phyloP scores from a whole-genome alignment of 2,797 vertebrate genomes.

The Antrozous pallidus region DNA sequence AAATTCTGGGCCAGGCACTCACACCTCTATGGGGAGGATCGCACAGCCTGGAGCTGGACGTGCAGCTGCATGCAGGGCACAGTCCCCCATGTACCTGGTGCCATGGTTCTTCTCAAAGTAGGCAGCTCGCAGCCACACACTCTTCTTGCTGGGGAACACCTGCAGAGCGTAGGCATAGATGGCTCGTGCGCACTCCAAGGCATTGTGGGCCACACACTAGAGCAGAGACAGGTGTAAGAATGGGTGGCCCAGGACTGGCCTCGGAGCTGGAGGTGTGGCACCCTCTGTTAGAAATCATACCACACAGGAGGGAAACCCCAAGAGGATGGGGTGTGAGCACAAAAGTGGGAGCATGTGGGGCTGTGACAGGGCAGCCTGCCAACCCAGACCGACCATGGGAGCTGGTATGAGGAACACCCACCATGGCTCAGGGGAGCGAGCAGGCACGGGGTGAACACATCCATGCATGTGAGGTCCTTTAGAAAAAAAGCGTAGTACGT shows the following conservation, averaged over 20 bases:
- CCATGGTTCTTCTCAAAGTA: slow-evolving; percentile 99
- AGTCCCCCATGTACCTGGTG: slow-evolving; percentile 86
- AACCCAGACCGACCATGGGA: not conserved
- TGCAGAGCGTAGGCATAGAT: slow-evolving; percentile 98
- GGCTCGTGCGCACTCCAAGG: slow-evolving; percentile 95
- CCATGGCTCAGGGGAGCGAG: not conserved
- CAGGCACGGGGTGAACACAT: not conserved
- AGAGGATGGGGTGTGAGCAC: not conserved
- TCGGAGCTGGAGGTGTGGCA: not conserved
- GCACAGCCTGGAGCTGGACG: no score
- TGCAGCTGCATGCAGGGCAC: not conserved
- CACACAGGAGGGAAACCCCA: not conserved
- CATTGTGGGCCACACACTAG: slow-evolving; percentile 96
- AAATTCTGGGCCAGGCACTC: not conserved
- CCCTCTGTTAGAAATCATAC: not conserved
- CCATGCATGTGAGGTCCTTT: not conserved
- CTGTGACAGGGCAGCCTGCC: not conserved
- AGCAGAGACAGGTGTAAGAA: slow-evolving; percentile 29
- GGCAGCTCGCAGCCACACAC: slow-evolving; percentile 96
- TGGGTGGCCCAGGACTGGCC: not conserved
- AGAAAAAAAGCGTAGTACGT: no score
- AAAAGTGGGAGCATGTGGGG: no score
- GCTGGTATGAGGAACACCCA: not conserved
- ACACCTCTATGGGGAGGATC: not conserved
- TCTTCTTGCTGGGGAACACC: slow-evolving; percentile 99